Percentiles rank a stretch among this genome's conserved stretches.
Evolutionary conservation across 2,888 invertebrate species (phyloP).

Genomic region (Trachelus stipa): DNA sequence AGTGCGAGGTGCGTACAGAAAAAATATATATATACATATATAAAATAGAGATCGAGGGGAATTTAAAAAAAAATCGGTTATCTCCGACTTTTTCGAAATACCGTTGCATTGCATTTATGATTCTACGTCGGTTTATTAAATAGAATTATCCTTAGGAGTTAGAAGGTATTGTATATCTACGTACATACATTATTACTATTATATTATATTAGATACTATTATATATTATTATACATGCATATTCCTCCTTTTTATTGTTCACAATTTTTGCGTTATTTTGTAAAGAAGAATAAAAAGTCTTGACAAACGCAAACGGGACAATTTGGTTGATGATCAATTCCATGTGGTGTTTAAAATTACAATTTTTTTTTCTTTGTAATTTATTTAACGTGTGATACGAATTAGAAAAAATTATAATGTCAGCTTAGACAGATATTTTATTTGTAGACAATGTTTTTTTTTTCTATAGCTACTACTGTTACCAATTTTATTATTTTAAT

Average conservation of each 20-base stretch:
- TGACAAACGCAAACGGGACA: slow-evolving; percentile 38
- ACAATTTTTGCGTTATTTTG: slow-evolving; percentile 54
- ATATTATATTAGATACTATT: slow-evolving; percentile 29
- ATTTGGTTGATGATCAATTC: no score
- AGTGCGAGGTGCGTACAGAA: slow-evolving; percentile 50
- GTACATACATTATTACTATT: slow-evolving; percentile 33
- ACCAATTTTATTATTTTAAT: no score
- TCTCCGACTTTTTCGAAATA: slow-evolving; percentile 8
- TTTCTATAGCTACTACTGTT: neutral
- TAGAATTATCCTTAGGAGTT: slow-evolving; percentile 17
- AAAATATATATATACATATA: slow-evolving; percentile 15
- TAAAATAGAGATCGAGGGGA: slow-evolving; percentile 10
- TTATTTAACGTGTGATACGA: no score
- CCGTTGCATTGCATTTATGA: slow-evolving; percentile 17
- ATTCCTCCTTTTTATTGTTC: slow-evolving; percentile 52
- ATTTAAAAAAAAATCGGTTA: neutral
- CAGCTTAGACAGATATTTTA: no score
- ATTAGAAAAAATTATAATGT: no score
- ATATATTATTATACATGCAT: slow-evolving; percentile 31
- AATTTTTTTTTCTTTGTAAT: no score
- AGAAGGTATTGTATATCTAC: slow-evolving; percentile 18
- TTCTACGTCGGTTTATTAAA: slow-evolving; percentile 20
- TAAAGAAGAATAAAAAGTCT: slow-evolving; percentile 59
- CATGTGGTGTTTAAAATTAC: no score
- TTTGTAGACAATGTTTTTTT: no score